phyloP scores from a whole-genome alignment of 2,888 invertebrate genomes.

The Agrochola lychnidis region DNA sequence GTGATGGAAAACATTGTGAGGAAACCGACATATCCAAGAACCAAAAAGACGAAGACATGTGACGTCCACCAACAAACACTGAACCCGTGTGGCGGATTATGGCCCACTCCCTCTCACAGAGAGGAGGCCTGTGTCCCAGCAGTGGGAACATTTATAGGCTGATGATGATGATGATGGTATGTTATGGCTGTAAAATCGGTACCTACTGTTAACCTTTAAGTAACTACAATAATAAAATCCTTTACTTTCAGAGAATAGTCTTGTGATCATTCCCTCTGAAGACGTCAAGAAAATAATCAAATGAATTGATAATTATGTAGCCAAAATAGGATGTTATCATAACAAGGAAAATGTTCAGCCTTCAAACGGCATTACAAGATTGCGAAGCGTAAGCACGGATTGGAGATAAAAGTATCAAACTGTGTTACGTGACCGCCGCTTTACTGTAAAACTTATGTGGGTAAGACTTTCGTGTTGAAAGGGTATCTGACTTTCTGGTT shows the following conservation, averaged over 20 bases:
- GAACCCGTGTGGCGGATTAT: too few relatives aligned
- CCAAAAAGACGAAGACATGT: too few relatives aligned
- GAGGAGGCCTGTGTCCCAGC: too few relatives aligned
- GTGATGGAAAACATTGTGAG: too few relatives aligned
- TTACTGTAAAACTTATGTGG: constrained; percentile 55
- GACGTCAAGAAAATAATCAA: background rate
- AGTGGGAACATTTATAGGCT: too few relatives aligned
- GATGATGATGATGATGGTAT: too few relatives aligned
- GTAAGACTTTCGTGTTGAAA: constrained; percentile 23
- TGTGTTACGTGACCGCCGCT: constrained; percentile 48
- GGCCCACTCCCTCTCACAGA: too few relatives aligned
- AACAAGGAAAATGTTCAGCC: constrained; percentile 11
- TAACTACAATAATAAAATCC: too few relatives aligned
- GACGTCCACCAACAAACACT: too few relatives aligned
- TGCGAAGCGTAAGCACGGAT: constrained; percentile 43
- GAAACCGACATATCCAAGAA: too few relatives aligned
- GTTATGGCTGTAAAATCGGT: too few relatives aligned
- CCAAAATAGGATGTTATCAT: constrained; percentile 1
- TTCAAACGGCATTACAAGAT: constrained; percentile 37
- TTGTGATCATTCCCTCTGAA: background rate
- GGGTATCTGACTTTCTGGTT: constrained; percentile 23
- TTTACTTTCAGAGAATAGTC: background rate
- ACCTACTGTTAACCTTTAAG: too few relatives aligned
- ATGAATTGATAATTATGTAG: background rate
- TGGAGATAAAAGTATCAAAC: constrained; percentile 60